A percentile compares a stretch with the other conserved stretches of the same genome.
These are phyloP conservation scores for Pseudanteris insignis DNA, from an alignment of 2,888 invertebrate species.

Conservation along the genomic window DNA sequence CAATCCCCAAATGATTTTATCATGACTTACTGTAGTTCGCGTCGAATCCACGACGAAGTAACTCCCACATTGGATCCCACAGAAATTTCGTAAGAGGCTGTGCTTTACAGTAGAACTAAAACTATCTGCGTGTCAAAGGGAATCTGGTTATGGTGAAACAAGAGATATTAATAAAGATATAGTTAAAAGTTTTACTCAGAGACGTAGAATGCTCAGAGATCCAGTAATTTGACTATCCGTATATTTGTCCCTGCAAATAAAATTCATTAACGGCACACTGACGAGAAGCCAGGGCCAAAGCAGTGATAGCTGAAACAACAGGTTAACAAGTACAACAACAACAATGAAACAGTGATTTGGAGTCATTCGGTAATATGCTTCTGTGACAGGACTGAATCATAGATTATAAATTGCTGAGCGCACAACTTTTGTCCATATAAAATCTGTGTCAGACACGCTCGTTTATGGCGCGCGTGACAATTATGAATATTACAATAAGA, in stretches of 20 bases:
- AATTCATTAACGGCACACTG: no score
- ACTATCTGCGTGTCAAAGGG: constrained; percentile 1
- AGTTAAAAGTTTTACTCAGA: constrained; percentile 22
- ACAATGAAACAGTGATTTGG: constrained; percentile 2
- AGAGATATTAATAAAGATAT: constrained; percentile 28
- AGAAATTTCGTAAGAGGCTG: not conserved
- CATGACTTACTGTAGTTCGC: no score
- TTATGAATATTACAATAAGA: constrained; percentile 25
- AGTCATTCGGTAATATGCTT: constrained; percentile 25
- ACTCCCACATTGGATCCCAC: not conserved
- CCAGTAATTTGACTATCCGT: constrained; percentile 7
- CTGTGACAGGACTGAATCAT: constrained; percentile 22
- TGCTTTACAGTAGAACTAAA: not conserved
- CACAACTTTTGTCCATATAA: constrained; percentile 8
- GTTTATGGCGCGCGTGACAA: constrained; percentile 10
- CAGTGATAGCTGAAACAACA: not conserved
- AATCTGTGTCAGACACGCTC: constrained; percentile 19
- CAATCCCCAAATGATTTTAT: no score
- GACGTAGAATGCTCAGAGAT: constrained; percentile 11
- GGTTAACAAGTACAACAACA: not conserved
- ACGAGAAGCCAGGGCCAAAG: not conserved
- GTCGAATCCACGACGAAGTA: no score
- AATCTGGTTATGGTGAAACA: constrained; percentile 18
- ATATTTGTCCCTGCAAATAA: not conserved
- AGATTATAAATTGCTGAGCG: constrained; percentile 3